Evolutionary conservation across 2,888 invertebrate genomes (phyloP), one percentile per base, ranked within the genome.

Genomic region (Andrena flavipes): DNA sequence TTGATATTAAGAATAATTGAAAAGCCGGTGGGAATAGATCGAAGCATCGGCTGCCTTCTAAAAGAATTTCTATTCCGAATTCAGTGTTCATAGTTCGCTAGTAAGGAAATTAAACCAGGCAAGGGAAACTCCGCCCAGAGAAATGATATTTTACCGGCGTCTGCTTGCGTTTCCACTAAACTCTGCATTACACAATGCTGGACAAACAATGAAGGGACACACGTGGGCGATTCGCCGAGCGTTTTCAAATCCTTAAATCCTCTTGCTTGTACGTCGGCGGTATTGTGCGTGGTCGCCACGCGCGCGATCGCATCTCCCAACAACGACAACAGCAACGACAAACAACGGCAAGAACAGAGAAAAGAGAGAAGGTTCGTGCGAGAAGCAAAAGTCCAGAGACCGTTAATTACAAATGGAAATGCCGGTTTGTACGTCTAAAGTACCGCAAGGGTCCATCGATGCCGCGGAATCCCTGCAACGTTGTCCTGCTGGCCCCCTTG

Each of bases 61-160:
- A 26, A 30, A 13, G 13, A 26, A 26, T 56, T 26, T 23, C 23
- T 56, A 20, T 8, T 29, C 26, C 35, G 20, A 20, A 30, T 51
- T 20, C 4, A 4, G 13, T 63, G 8, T 42, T 5, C 13, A 42
- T 7, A 13, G 4, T 35, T 16, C 33, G 20, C 20, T 13, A 1
- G 26, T n/a, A 13, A 13, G 4, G 5, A 5, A 30, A 30, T n/a
- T 13, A 5, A 8, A 20, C 16, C 42, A 16, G 42, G 0, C 42
- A 7, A 20, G 3, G 4, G 2, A 26, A 26, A n/a, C n/a, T 1
- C 13, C 2, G n/a, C 23, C 7, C 6, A 10, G 1, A 3, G 79
- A 80, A 82, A 82, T 68, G 80, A 72, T 80, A 80, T 68, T 73
- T 82, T 76, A 76, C 49, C 49, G 23, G 56, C 54, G 70, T 51